Percentiles rank a stretch among this genome's conserved stretches.
These are phyloP conservation scores for Pempheris klunzingeri DNA, from an alignment of 2,797 vertebrate genomes.

Conservation along the genomic window DNA sequence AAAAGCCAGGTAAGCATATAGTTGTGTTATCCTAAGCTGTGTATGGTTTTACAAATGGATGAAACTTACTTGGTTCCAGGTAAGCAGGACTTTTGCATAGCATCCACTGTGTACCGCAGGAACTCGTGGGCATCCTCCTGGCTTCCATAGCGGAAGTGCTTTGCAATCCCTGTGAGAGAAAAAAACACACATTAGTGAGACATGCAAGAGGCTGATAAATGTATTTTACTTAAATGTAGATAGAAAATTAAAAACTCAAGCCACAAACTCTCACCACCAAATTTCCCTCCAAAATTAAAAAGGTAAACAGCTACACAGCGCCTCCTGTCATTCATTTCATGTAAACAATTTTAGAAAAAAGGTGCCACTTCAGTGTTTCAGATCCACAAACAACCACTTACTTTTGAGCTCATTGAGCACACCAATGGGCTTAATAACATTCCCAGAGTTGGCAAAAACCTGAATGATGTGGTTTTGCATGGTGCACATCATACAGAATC, in stretches of 20 bases:
- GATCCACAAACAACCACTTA: conserved; percentile 80
- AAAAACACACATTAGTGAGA: conserved; percentile 25
- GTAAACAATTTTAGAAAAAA: conserved; percentile 9
- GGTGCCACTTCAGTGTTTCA: not conserved
- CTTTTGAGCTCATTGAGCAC: conserved; percentile 96
- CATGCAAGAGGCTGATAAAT: not conserved
- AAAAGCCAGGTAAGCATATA: not conserved
- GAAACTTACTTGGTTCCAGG: conserved; percentile 93
- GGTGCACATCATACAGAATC: conserved; percentile 99
- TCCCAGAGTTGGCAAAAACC: conserved; percentile 93
- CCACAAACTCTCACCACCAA: not conserved
- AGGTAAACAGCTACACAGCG: conserved; percentile 54
- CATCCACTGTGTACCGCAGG: conserved; percentile 95
- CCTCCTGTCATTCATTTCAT: conserved; percentile 41
- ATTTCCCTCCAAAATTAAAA: conserved; percentile 67
- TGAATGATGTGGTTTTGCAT: conserved; percentile 97
- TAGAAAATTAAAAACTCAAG: not conserved
- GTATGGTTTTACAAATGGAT: not conserved
- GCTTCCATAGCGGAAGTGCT: conserved; percentile 96
- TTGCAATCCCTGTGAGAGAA: conserved; percentile 90
- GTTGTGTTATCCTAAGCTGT: not conserved
- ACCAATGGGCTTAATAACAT: conserved; percentile 94
- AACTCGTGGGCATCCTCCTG: conserved; percentile 99
- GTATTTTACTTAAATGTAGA: not conserved
- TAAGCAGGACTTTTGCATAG: conserved; percentile 98